Conservation (phyloP, 2,113 vertebrate genomes). For the Elachura formosa region DNA sequence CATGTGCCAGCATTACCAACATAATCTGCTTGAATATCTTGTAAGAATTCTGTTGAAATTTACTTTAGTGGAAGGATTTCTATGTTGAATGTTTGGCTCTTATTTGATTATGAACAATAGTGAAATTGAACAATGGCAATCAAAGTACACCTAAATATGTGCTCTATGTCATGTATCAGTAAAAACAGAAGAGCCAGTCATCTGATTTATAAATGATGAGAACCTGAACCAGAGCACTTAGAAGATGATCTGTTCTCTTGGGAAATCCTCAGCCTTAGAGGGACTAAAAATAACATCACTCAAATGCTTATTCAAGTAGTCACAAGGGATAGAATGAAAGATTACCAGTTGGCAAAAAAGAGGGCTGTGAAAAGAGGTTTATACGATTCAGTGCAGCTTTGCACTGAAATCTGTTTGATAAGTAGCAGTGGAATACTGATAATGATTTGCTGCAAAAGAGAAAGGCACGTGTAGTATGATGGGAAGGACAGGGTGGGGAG, state of each 20-base stretch:
- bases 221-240: not conserved
- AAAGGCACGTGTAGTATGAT: not conserved
- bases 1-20: not conserved
- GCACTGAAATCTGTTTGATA: not conserved
- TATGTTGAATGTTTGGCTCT: not conserved
- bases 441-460: not conserved
- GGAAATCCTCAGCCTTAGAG: conserved; percentile 1
- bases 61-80: not conserved
- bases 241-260: conserved; percentile 2
- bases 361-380: not conserved
- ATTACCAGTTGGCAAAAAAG: not conserved
- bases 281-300: not conserved
- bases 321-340: not conserved
- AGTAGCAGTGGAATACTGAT: not conserved
- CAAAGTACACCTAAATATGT: not conserved
- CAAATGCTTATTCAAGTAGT: conserved; percentile 1
- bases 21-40: not conserved
- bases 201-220: not conserved
- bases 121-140: not conserved
- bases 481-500: too few relatives aligned
- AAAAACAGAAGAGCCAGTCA: not conserved
- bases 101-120: not conserved
- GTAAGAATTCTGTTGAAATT: not conserved
- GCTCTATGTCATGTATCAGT: not conserved
- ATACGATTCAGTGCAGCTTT: not conserved